phyloP scores from a whole-genome alignment of 2,113 vertebrate species.

The Laterallus jamaicensis region DNA sequence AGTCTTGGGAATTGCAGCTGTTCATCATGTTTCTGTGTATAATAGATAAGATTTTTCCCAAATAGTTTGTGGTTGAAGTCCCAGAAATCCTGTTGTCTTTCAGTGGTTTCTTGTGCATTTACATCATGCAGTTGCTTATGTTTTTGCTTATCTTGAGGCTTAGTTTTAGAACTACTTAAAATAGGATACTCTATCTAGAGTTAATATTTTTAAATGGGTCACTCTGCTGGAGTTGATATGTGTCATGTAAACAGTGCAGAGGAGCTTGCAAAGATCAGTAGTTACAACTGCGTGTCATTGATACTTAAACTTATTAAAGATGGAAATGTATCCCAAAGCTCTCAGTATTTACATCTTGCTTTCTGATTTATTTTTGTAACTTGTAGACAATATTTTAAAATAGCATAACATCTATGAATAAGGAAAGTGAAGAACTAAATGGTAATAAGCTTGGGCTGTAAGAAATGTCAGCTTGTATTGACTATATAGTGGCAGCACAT shows the following conservation, averaged over 20 bases:
- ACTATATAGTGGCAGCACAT: background rate
- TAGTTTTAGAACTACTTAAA: background rate
- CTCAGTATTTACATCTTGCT: background rate
- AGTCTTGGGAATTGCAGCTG: background rate
- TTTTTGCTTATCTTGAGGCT: background rate
- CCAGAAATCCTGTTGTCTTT: background rate
- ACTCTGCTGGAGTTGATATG: accelerated
- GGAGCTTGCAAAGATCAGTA: background rate
- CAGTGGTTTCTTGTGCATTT: background rate
- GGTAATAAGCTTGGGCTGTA: background rate
- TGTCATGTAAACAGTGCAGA: background rate
- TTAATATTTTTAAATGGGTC: background rate
- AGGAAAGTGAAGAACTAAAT: background rate
- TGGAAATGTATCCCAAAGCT: background rate
- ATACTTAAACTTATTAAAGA: background rate
- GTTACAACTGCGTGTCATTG: too few relatives aligned
- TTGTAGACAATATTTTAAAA: background rate
- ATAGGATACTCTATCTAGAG: background rate
- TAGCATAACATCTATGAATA: background rate
- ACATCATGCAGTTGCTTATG: background rate
- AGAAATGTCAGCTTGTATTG: background rate
- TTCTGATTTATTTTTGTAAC: background rate
- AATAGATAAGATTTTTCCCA: background rate
- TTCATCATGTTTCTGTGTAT: accelerated
- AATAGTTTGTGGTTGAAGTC: background rate